Evolutionary conservation across 2,113 vertebrate genomes (phyloP).

Genomic region (Chamaea fasciata): DNA sequence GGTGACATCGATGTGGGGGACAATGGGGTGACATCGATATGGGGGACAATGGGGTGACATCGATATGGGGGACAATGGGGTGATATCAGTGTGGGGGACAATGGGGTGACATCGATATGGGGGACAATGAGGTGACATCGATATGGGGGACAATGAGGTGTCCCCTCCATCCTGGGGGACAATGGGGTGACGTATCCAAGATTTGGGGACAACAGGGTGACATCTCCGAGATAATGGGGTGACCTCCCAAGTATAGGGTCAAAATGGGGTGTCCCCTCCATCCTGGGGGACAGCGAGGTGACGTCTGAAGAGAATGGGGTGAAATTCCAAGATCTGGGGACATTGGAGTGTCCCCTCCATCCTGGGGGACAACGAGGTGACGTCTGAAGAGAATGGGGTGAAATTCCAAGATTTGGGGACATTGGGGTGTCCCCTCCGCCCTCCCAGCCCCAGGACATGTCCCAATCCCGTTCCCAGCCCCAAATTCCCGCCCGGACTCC

Average conservation of each 20-base stretch:
- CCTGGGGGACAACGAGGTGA: too few species aligned
- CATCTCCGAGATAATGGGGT: not conserved
- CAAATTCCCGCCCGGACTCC: fast-evolving
- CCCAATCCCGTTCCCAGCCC: not conserved
- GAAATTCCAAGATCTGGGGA: not conserved
- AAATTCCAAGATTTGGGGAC: not conserved
- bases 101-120: too few species aligned
- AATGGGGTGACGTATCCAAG: not conserved
- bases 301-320: not conserved
- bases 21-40: too few species aligned
- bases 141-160: not conserved
- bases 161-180: not conserved
- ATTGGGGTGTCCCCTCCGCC: fast-evolving
- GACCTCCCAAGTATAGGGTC: not conserved
- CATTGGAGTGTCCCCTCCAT: fast-evolving
- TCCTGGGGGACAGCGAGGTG: too few species aligned
- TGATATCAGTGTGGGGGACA: too few species aligned
- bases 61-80: not conserved
- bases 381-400: too few species aligned
- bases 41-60: not conserved
- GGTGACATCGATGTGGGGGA: not conserved
- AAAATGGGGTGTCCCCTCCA: not conserved
- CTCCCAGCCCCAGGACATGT: fast-evolving
- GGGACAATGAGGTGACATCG: too few species aligned
- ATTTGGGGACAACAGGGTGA: not conserved